These are phyloP conservation scores for Phoebastria nigripes DNA, from an alignment of 2,797 vertebrate species.

Conservation along the genomic window DNA sequence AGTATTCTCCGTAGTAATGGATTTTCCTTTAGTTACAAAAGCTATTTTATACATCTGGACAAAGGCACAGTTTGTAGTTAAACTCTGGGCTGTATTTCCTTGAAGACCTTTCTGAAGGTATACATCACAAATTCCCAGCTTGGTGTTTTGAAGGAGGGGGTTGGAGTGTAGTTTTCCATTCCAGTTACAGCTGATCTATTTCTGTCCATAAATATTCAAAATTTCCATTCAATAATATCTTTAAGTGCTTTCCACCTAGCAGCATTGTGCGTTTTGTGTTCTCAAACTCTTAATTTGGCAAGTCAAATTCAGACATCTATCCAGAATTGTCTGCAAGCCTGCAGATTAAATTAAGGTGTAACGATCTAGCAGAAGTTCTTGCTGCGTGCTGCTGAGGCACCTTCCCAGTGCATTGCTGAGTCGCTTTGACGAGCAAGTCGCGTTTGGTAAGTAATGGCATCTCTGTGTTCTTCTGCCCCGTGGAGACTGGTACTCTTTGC, in stretches of 20 bases:
- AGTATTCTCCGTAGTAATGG: neutral
- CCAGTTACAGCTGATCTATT: neutral
- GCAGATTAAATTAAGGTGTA: constrained; percentile 9
- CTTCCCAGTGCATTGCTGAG: constrained; percentile 4
- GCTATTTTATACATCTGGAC: neutral
- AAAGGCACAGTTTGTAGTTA: neutral
- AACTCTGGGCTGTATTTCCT: neutral
- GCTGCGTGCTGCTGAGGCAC: constrained; percentile 47
- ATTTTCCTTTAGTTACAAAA: neutral
- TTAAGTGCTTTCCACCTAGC: neutral
- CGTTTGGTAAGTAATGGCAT: neutral
- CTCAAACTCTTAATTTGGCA: neutral
- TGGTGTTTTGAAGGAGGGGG: neutral
- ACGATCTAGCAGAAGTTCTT: constrained; percentile 30
- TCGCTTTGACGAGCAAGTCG: neutral
- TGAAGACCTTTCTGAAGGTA: neutral
- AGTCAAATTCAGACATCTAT: neutral
- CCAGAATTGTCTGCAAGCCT: neutral
- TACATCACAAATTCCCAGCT: neutral
- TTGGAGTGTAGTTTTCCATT: neutral
- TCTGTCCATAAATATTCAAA: neutral
- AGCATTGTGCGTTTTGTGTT: neutral
- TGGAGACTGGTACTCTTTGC: neutral
- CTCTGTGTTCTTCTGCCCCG: neutral
- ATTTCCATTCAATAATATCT: neutral